Evolutionary conservation across 2,113 vertebrate species (phyloP), one percentile per base, ranked within the genome.

Genomic region (Amia ocellicauda): DNA sequence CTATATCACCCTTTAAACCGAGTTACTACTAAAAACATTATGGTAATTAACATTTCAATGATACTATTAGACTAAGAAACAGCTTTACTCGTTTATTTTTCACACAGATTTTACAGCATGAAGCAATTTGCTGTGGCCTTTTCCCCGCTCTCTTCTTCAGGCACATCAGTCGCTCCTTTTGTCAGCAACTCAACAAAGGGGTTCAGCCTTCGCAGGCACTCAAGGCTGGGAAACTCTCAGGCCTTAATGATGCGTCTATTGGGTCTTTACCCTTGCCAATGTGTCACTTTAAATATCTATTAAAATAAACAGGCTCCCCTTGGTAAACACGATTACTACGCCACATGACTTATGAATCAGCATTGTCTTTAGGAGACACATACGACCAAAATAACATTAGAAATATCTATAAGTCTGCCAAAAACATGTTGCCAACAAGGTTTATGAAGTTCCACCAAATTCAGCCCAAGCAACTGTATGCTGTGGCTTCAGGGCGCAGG

Each of bases 101-200:
- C 36, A 42, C 22, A 24, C 43, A 24, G 43, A 17, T 49, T 61
- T 49, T 27, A 61, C 54, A 58, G 63, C 63, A 58, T 58, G 26
- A 58, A 66, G 26, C 55, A 40, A 66, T 66, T 27, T 58, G 19
- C 45, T 19, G 22, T 64, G 63, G 61, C 50, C 42, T 27, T 41
- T 29, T 53, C 31, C 11, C 23, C 26, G 3, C 3, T 24, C 53
- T 29, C 28, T 10, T 54, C n/a, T 28, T 41, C 10, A 23, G n/a
- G 49, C 24, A 40, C 43, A 47, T 47, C 43, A 47, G 43, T 3
- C 10, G 29, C 11, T 29, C 29, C 7, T 20, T 51, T 49, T 51
- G 50, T 27, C 43, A 47, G 43, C 13, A 17, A 8, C 16, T 47
- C 4, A 47, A 3, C 14, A 47, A 47, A 47, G n/a, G 14, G 16